These are phyloP conservation scores for Conus canariensis DNA, from an alignment of 2,888 invertebrate genomes.

Conservation along the genomic window DNA sequence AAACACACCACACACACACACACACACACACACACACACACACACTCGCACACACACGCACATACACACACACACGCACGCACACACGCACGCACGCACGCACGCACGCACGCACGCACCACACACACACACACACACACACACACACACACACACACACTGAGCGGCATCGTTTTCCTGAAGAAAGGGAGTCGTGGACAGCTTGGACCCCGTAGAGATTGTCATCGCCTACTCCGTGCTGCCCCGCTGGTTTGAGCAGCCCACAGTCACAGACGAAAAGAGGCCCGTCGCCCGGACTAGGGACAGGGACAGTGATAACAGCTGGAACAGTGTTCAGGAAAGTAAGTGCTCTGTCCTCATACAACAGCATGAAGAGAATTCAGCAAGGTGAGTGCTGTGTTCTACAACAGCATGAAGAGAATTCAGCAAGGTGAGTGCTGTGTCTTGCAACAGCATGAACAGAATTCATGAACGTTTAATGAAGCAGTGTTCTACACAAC, in stretches of 20 bases:
- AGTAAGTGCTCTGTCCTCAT: background rate
- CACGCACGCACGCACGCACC: background rate
- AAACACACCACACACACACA: background rate
- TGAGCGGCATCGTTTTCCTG: background rate
- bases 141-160: background rate
- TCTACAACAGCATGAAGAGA: no score
- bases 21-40: no score
- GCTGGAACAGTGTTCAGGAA: background rate
- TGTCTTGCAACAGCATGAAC: no score
- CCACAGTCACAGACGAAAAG: slow-evolving; percentile 62
- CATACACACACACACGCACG: no score
- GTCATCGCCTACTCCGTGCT: slow-evolving; percentile 77
- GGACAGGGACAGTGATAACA: slow-evolving; percentile 64
- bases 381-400: no score
- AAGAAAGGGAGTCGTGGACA: slow-evolving; percentile 74
- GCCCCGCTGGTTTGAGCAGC: slow-evolving; percentile 75
- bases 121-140: background rate
- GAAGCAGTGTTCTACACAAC: no score
- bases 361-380: no score
- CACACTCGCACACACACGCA: no score
- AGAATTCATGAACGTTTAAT: no score
- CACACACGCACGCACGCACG: background rate
- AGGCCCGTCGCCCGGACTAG: slow-evolving; percentile 55
- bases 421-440: no score
- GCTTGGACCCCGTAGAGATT: slow-evolving; percentile 75